phyloP scores from a whole-genome alignment of 2,797 vertebrate genomes.

The Capromys pilorides region DNA sequence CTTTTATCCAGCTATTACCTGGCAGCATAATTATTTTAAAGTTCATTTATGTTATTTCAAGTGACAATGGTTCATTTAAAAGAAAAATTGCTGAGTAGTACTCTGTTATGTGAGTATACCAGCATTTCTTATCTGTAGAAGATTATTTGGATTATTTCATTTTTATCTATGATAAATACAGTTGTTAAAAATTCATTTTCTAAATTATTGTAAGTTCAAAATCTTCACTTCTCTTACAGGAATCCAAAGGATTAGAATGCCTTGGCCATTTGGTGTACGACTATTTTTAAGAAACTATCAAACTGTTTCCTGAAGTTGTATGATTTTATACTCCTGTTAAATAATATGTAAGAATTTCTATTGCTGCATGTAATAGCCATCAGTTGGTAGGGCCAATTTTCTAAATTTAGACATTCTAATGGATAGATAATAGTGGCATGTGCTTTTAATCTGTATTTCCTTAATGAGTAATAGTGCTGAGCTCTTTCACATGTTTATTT shows the following conservation, averaged over 20 bases:
- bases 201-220: not conserved
- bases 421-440: not conserved
- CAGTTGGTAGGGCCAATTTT: not conserved
- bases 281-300: not conserved
- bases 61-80: not conserved
- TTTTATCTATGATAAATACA: not conserved
- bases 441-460: not conserved
- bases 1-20: not conserved
- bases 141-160: not conserved
- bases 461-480: not conserved
- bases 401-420: not conserved
- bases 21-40: not conserved
- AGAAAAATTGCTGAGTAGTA: not conserved
- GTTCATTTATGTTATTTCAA: not conserved
- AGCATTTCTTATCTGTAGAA: not conserved
- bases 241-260: not conserved
- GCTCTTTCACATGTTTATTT: not conserved
- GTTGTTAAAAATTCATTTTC: not conserved
- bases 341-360: not conserved
- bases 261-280: not conserved
- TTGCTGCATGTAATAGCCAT: not conserved
- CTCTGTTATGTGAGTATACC: not conserved
- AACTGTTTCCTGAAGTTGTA: not conserved
- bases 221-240: not conserved
- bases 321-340: not conserved